Conservation (phyloP, 2,113 vertebrate genomes). For the Leptobrachium ailaonicum region DNA sequence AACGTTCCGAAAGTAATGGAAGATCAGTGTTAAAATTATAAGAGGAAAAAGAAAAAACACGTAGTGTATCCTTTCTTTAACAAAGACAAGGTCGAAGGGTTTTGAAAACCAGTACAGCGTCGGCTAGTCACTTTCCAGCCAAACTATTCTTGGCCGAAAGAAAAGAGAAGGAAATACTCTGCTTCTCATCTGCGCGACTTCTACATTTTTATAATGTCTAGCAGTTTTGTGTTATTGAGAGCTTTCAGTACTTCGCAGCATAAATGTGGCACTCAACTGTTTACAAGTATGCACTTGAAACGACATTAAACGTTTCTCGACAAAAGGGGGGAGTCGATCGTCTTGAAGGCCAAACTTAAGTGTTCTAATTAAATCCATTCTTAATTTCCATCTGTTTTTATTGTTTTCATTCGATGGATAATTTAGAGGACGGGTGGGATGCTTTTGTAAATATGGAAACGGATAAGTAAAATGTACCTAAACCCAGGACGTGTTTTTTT, state of each 20-base stretch:
- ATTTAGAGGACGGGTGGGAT: too few relatives aligned
- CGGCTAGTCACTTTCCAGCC: not conserved
- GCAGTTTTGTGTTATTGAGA: not conserved
- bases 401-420: too few relatives aligned
- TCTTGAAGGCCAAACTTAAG: slow-evolving; percentile 4
- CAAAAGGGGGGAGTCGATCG: too few relatives aligned
- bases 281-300: slow-evolving; percentile 17
- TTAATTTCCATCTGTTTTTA: not conserved
- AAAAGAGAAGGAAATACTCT: not conserved
- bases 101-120: not conserved
- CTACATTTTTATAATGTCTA: not conserved
- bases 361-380: not conserved
- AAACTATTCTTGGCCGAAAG: not conserved
- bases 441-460: too few relatives aligned
- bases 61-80: not conserved
- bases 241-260: not conserved
- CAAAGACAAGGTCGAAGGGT: not conserved
- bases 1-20: slow-evolving; percentile 28
- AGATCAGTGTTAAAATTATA: slow-evolving; percentile 16
- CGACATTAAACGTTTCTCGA: not conserved
- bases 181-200: not conserved
- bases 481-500: too few relatives aligned
- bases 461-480: too few relatives aligned
- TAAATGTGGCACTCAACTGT: slow-evolving; percentile 15
- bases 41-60: not conserved